Evolutionary conservation across 2,888 invertebrate species (phyloP), one percentile per base, ranked within the genome.

Genomic region (Neoscelio sp.): DNA sequence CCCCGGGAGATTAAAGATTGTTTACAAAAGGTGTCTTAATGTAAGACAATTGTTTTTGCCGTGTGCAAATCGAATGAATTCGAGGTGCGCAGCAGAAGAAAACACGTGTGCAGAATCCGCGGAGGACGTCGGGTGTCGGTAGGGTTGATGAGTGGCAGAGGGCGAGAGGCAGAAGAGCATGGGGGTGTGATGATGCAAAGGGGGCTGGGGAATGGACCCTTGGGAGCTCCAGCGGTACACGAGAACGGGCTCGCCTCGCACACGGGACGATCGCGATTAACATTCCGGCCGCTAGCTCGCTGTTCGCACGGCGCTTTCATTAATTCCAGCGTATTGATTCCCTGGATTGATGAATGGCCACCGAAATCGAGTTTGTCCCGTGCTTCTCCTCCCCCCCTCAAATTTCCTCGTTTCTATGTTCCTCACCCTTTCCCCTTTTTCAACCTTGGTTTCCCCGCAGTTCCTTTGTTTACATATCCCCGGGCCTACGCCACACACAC

Each of bases 251-350:
- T 82, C 82, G 83, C 84, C 86, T 86, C 85, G 89, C 86, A 86
- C 86, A 84, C 87, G 87, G 89, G 88, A 87, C 89, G 87, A 89
- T 89, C 90, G 89, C 90, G 90, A 90, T 90, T 90, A 90, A 90
- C 90, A 90, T 90, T 90, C 90, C 90, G 89, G 87, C 88, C 89
- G 89, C 88, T 89, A 87, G 89, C 89, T 88, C 88, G 88, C 89
- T 89, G 89, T 89, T 89, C 89, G 87, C 89, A 88, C 89, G 89
- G 88, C 88, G 90, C 90, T 90, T 90, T 90, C 90, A 90, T 90
- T 90, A 90, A 90, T 90, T 90, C 90, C 89, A 89, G 89, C 89
- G 90, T 90, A 90, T 90, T 90, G 90, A 90, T 90, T 90, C 89
- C 87, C 83, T 83, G 86, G 90, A 90, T 90, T 90, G 90, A 90